phyloP scores from a whole-genome alignment of 2,888 invertebrate species.

The Nasonovia ribisnigri region DNA sequence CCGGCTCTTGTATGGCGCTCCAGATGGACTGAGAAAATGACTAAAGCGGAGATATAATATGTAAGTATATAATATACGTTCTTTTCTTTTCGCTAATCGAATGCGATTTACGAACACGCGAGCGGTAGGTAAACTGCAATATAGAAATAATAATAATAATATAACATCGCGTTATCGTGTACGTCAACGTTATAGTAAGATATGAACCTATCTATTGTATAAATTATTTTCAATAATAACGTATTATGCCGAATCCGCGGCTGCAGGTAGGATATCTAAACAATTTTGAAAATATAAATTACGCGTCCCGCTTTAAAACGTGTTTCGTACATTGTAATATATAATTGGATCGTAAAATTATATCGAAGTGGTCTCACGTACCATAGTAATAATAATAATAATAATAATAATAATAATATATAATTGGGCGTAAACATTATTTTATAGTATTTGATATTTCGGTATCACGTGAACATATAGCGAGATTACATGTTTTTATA shows the following conservation, averaged over 20 bases:
- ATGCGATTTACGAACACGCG: background rate
- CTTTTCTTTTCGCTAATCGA: background rate
- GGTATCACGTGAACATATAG: background rate
- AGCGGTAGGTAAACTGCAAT: background rate
- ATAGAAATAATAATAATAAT: background rate
- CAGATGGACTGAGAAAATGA: constrained; percentile 29
- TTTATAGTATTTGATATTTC: background rate
- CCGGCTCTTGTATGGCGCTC: constrained; percentile 17
- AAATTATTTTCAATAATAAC: background rate
- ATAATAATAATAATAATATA: background rate
- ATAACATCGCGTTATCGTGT: background rate
- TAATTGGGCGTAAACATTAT: background rate
- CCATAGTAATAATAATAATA: background rate
- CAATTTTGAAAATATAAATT: background rate
- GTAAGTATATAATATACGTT: background rate
- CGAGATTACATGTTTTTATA: background rate
- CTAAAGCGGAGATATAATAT: background rate
- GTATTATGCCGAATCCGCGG: background rate
- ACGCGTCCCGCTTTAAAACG: background rate
- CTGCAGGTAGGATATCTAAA: background rate
- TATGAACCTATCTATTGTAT: background rate
- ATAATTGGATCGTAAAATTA: background rate
- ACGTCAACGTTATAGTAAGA: background rate
- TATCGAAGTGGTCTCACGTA: background rate
- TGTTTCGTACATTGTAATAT: background rate